These are phyloP conservation scores for Mohoua ochrocephala DNA, from an alignment of 2,113 vertebrate species.

Conservation along the genomic window DNA sequence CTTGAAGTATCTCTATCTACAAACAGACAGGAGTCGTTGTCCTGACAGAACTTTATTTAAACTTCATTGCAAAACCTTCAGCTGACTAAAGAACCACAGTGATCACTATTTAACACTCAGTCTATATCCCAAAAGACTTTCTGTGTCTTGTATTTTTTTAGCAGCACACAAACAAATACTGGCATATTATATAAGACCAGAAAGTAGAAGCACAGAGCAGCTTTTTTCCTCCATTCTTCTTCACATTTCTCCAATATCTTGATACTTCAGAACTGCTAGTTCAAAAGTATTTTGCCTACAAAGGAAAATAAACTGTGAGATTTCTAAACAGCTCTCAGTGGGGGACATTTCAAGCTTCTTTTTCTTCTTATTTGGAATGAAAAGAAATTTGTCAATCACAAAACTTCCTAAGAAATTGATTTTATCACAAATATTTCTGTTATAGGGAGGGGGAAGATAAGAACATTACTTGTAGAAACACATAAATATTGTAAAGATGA, in stretches of 20 bases:
- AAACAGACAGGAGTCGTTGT: background rate
- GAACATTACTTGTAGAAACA: background rate
- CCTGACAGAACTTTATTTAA: background rate
- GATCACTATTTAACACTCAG: background rate
- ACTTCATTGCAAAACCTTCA: background rate
- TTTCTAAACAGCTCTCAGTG: background rate
- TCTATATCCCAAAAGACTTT: background rate
- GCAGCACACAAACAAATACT: accelerated
- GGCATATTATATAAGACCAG: background rate
- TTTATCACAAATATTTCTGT: background rate
- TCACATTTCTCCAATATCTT: background rate
- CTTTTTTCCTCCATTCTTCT: background rate
- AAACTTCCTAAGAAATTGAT: background rate
- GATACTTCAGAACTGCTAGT: background rate
- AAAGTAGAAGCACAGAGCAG: background rate
- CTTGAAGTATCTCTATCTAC: background rate
- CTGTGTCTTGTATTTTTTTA: background rate
- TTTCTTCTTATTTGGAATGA: background rate
- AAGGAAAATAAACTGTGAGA: background rate
- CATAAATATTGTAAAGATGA: background rate
- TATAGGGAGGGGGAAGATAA: background rate
- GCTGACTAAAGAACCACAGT: background rate
- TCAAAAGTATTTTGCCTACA: background rate
- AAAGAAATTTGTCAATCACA: background rate
- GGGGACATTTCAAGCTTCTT: background rate